Evolutionary conservation across 2,888 invertebrate species (phyloP), one percentile per base, ranked within the genome.

Genomic region (Ormyrus labotus): DNA sequence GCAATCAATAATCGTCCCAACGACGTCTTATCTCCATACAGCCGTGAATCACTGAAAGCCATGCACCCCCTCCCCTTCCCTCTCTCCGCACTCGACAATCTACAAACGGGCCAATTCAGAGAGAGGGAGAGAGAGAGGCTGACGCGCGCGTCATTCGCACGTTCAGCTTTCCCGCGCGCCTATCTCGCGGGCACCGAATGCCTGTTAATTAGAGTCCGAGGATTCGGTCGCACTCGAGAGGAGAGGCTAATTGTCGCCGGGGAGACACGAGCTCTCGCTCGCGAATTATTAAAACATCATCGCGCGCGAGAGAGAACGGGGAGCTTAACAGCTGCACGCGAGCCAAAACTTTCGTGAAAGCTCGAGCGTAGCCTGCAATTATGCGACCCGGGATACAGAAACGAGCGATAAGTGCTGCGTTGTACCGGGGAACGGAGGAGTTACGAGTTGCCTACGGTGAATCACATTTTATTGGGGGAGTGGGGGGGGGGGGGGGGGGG

Each of bases 191-290:
- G 58, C 0, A 34, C 34, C 34, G 34, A 75, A 67, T 75, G 45
- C 19, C 51, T 75, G 67, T 75, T 75, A 75, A 75, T 75, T 75
- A 68, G 58, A 60, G 67, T 5, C 6, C 19, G 11, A 63, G 53
- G 47, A 73, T 45, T 13, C 34, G 55, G 0, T 4, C 45, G 50
- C 50, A n/a, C 13, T n/a, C 50, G 6, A 10, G 34, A 72, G 45
- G 61, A 51, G 48, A 47, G 48, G 65, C 50, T 64, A 65, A 57
- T 65, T 65, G 50, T 34, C 55, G 8, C 7, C 48, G 48, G 64
- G 48, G 6, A 7, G 6, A 55, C 5, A 48, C 19, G 19, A 7
- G 6, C 47, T 64, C 34, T n/a, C 6, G 11, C 13, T 50, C 13
- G 34, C 34, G 7, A 73, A 57, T 74, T 74, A 73, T 47, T 19